Conservation (phyloP, 2,113 vertebrate genomes). For the Parotia lawesii region DNA sequence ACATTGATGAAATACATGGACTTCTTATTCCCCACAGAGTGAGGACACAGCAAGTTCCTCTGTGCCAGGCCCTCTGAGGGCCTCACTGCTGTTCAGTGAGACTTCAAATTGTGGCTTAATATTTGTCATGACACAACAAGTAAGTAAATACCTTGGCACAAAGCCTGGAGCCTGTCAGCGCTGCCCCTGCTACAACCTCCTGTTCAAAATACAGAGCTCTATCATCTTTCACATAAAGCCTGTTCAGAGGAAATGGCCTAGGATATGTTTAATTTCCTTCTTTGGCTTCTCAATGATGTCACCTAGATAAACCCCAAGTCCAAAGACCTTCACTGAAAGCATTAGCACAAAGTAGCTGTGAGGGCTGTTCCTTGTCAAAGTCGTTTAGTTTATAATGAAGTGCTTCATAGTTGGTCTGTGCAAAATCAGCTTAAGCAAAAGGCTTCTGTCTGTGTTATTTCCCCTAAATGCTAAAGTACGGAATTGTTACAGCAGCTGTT, state of each 20-base stretch:
- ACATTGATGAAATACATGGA: not conserved
- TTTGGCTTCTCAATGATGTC: not conserved
- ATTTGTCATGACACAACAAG: slow-evolving; percentile 36
- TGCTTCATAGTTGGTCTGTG: not conserved
- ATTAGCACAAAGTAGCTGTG: not conserved
- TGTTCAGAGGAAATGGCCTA: not conserved
- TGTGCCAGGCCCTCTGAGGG: not conserved
- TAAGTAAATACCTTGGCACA: slow-evolving; percentile 55
- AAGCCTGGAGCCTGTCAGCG: slow-evolving; percentile 36
- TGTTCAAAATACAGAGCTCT: slow-evolving; percentile 1
- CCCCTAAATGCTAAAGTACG: not conserved
- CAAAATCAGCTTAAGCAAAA: not conserved
- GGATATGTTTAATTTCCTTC: slow-evolving; percentile 21
- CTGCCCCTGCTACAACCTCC: not conserved
- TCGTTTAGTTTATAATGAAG: not conserved
- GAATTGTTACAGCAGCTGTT: not conserved
- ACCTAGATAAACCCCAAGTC: not conserved
- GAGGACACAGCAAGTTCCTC: not conserved
- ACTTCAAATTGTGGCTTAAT: slow-evolving; percentile 12
- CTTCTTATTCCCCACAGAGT: not conserved
- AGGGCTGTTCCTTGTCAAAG: not conserved
- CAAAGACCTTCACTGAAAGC: not conserved
- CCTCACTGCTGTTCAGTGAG: not conserved
- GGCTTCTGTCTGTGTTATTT: not conserved
- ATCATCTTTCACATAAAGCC: not conserved